These are phyloP conservation scores for Cranoglanis bouderius DNA, from an alignment of 2,113 vertebrate species.

Conservation along the genomic window DNA sequence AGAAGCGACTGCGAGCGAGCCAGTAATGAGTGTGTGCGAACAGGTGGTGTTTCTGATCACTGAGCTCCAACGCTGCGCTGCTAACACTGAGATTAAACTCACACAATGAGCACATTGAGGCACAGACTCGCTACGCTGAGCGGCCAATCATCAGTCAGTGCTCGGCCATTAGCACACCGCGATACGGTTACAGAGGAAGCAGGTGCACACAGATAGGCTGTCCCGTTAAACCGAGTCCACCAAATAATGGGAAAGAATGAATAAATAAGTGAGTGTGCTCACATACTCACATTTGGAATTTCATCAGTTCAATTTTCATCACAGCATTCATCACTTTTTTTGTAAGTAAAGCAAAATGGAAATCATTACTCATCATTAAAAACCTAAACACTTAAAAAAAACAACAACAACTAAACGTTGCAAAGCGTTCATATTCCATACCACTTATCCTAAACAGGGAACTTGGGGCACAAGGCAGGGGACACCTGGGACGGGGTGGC, in stretches of 20 bases:
- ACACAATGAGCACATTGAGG: constrained; percentile 8
- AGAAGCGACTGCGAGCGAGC: neutral
- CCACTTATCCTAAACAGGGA: too few relatives aligned
- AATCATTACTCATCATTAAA: neutral
- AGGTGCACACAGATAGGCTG: constrained; percentile 9
- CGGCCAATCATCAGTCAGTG: constrained; percentile 47
- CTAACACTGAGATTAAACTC: constrained; percentile 37
- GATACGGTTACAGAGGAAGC: constrained; percentile 33
- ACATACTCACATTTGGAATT: neutral
- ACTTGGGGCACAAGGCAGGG: too few relatives aligned
- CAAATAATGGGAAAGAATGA: constrained; percentile 6
- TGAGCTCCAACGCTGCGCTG: constrained; percentile 25
- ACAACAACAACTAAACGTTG: too few relatives aligned
- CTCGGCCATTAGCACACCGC: constrained; percentile 39
- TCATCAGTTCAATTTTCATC: too few relatives aligned
- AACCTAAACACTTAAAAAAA: too few relatives aligned
- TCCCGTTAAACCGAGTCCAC: neutral
- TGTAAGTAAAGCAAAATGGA: neutral
- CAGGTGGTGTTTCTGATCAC: constrained; percentile 35
- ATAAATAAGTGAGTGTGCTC: constrained; percentile 13
- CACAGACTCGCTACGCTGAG: constrained; percentile 24
- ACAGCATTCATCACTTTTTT: neutral
- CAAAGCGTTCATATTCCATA: too few relatives aligned
- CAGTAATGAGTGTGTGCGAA: constrained; percentile 24
- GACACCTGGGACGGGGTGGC: too few relatives aligned